These are phyloP conservation scores for Muscicapa striata DNA, from an alignment of 2,797 vertebrate species.

Conservation along the genomic window DNA sequence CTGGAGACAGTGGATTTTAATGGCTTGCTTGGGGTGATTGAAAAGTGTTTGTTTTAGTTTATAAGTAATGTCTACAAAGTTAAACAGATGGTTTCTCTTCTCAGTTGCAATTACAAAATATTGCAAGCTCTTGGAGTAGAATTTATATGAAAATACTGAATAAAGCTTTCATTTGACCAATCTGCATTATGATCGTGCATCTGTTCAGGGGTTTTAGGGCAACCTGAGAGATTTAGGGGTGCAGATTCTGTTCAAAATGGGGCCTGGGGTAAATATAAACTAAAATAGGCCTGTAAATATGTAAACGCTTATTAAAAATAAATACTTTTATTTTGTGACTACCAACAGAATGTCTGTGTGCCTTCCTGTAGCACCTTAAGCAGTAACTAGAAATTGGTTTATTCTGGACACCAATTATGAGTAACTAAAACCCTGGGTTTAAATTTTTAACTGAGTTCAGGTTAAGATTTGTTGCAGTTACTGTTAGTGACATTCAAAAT, in stretches of 20 bases:
- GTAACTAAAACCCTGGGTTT: background rate
- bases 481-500: background rate
- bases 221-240: background rate
- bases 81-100: background rate
- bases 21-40: background rate
- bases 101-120: background rate
- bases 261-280: background rate
- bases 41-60: background rate
- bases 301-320: background rate
- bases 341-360: background rate
- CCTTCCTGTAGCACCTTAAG: background rate
- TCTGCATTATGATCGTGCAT: fast-evolving
- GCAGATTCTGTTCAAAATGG: background rate
- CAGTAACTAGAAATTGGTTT: background rate
- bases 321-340: background rate
- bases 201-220: background rate
- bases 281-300: background rate
- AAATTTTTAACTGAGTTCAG: background rate
- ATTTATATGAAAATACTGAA: slow-evolving; percentile 7
- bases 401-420: background rate
- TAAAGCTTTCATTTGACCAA: slow-evolving; percentile 39
- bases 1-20: background rate
- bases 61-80: background rate
- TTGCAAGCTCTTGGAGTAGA: background rate
- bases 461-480: slow-evolving; percentile 4